Percentiles rank a stretch among this genome's conserved stretches.
phyloP scores from a whole-genome alignment of 1,140 invertebrate species.

The Cheumatopsyche charites region DNA sequence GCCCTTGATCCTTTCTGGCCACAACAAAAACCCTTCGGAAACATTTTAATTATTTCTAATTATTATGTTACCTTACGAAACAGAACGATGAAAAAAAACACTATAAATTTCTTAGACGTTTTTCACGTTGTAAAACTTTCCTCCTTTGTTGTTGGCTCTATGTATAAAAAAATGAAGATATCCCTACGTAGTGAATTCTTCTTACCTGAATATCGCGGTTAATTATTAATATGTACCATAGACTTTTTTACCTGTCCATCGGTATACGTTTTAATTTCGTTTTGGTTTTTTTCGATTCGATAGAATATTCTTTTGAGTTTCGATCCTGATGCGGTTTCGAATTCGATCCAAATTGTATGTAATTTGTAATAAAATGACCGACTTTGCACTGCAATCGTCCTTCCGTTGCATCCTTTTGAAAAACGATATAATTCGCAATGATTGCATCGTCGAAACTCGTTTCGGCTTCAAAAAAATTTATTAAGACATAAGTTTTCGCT shows the following conservation, averaged over 20 bases:
- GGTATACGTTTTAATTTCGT: conserved; percentile 27
- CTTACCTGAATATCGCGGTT: conserved; percentile 27
- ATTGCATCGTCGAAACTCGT: no score
- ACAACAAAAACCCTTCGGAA: conserved; percentile 39
- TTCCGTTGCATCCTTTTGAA: background rate
- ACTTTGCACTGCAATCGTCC: background rate
- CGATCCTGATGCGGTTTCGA: conserved; percentile 5
- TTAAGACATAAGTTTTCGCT: conserved; percentile 2
- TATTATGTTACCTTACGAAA: conserved; percentile 49
- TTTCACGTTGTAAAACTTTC: conserved; percentile 27
- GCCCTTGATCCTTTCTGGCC: conserved; percentile 26
- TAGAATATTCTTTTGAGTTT: no score
- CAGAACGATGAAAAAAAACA: conserved; percentile 41
- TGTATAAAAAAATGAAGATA: conserved; percentile 19
- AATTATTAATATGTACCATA: conserved; percentile 36
- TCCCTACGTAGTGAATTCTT: background rate
- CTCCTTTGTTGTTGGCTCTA: conserved; percentile 24
- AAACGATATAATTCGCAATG: background rate
- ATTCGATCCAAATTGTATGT: conserved; percentile 25
- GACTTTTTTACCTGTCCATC: conserved; percentile 13
- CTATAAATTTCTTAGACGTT: conserved; percentile 44
- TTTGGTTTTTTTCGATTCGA: conserved; percentile 11
- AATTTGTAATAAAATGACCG: conserved; percentile 28
- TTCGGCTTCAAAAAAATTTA: background rate
- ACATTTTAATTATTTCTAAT: conserved; percentile 50